Percentiles rank a stretch among this genome's conserved stretches.
These are phyloP conservation scores for Antedon mediterranea DNA, from an alignment of 53 echinoderm and acorn worm species.

Conservation along the genomic window DNA sequence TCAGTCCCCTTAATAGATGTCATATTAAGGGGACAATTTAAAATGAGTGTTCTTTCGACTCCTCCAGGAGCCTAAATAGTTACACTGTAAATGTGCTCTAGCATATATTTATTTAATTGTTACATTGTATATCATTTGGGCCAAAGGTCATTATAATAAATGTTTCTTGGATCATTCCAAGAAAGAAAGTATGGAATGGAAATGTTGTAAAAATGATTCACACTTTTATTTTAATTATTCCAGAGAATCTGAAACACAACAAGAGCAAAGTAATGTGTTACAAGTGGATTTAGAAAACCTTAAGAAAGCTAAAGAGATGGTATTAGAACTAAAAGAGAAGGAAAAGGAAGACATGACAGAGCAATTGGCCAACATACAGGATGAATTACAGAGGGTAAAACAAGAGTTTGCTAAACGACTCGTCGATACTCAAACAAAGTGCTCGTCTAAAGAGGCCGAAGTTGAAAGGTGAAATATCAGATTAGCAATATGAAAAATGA, in stretches of 20 bases:
- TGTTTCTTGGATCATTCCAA: no score
- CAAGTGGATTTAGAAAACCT: neutral
- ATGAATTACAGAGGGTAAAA: slow-evolving; percentile 30
- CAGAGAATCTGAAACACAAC: neutral
- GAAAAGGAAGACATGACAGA: slow-evolving; percentile 19
- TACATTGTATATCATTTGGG: no score
- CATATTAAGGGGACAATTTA: no score
- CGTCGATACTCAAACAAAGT: slow-evolving; percentile 70
- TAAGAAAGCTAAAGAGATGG: neutral
- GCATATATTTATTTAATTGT: no score
- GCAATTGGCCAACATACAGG: slow-evolving; percentile 39
- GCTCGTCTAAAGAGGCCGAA: slow-evolving; percentile 42
- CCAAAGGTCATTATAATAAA: no score
- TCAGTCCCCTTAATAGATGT: no score
- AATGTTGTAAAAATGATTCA: neutral
- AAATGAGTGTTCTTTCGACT: no score
- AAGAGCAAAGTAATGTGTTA: neutral
- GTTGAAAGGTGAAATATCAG: slow-evolving; percentile 5
- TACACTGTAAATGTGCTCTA: no score
- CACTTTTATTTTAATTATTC: neutral
- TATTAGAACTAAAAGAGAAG: neutral
- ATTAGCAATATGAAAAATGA: no score
- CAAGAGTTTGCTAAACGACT: slow-evolving; percentile 75
- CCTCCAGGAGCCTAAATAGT: no score
- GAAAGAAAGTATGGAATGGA: neutral